Base-by-base conservation (phyloP, 2,888 invertebrate genomes). In the Netelia melanura region DNA sequence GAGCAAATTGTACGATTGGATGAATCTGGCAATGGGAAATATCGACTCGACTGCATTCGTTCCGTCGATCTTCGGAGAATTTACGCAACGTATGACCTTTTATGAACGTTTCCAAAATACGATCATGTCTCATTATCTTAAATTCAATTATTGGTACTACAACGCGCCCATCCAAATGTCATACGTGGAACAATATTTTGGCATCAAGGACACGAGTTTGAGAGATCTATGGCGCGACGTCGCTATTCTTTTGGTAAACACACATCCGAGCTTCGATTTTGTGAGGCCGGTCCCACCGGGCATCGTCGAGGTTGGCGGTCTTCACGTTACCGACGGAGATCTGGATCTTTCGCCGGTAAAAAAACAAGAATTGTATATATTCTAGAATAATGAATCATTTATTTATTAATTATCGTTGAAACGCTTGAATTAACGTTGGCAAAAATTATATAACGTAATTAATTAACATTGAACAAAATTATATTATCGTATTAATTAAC, bases 301-400 rank as follows among this genome's bases (percentile, higher is more conserved):
- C 52, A 91, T 95, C 9, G 90, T 95, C 61, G 95, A 95, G 89
- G 90, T 95, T 82, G 95, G 95, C 2, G 96, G 95, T 0, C 89
- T 95, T 72, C 95, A 95, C 56, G 54, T 91, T 14, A 68, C 61
- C 1, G 89, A 90, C 1, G 81, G 80, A 0, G 74, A 84, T 0
- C 68, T 68, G 44, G 58, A 79, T 48, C 61, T 86, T 0, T 10
- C 86, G 8, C 76, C 87, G 83, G 90, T 90, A 65, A 84, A 25
- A 8, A 44, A 65, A 43, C 14, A 30, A 61, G 8, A n/a, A 70
- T 48, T 11, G 3, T 48, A 0, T 48, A 10, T 14, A 2, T 48
- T 48, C 14, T 48, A 48, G 48, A 48, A 48, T 48, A 48, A 48
- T 48, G 2, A 48, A 14, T 48, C 48, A 48, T 48, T 10, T 8